A percentile compares a stretch with the other conserved stretches of the same genome.
Evolutionary conservation across 1,140 invertebrate species (phyloP).

Genomic region (Phocides pigmalion): DNA sequence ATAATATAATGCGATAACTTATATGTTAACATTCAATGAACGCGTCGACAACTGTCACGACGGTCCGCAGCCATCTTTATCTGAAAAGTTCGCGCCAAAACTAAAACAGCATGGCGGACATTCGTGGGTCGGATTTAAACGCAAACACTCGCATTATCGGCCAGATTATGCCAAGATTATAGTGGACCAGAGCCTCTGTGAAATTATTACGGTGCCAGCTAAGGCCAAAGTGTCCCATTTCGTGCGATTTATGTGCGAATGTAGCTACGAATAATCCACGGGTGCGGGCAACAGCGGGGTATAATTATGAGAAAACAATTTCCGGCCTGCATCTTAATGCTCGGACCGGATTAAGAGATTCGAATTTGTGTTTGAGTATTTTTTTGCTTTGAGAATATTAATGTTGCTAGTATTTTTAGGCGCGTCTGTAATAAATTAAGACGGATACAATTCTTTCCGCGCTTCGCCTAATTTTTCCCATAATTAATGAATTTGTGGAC

Average conservation of each 20-base stretch:
- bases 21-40: constrained; percentile 5
- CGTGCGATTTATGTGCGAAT: constrained; percentile 78
- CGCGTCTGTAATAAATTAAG: constrained; percentile 35
- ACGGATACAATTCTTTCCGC: background rate
- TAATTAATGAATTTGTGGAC: too few relatives aligned
- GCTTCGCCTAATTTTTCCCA: too few relatives aligned
- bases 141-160: constrained; percentile 75
- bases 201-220: constrained; percentile 79
- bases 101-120: constrained; percentile 59
- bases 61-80: constrained; percentile 63
- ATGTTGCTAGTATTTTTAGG: constrained; percentile 32
- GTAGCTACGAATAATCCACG: constrained; percentile 70
- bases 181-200: constrained; percentile 63
- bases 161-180: constrained; percentile 80
- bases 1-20: too few relatives aligned
- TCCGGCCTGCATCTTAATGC: constrained; percentile 76
- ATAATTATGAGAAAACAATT: constrained; percentile 84
- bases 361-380: constrained; percentile 35
- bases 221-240: constrained; percentile 79
- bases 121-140: constrained; percentile 69
- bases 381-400: constrained; percentile 52
- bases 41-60: constrained; percentile 33
- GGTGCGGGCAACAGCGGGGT: constrained; percentile 52
- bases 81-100: constrained; percentile 65
- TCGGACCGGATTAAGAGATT: constrained; percentile 64